A percentile compares a stretch with the other conserved stretches of the same genome.
Evolutionary conservation across 2,113 vertebrate species (phyloP).

Genomic region (Rutilus rutilus): DNA sequence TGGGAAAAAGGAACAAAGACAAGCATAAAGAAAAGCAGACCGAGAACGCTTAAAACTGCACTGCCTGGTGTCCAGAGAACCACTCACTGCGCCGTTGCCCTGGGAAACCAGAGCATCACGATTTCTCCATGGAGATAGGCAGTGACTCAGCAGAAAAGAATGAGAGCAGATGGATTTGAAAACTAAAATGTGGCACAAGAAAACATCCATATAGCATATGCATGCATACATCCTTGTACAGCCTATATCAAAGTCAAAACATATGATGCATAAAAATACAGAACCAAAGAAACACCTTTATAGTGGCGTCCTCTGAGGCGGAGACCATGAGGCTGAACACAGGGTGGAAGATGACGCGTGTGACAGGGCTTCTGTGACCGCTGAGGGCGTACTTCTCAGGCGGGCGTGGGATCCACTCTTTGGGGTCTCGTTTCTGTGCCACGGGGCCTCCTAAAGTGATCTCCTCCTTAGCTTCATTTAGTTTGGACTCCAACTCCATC

Average conservation of each 20-base stretch:
- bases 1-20: background rate
- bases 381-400: slow-evolving; percentile 97
- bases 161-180: slow-evolving; percentile 18
- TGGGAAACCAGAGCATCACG: slow-evolving; percentile 66
- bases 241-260: background rate
- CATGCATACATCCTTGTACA: slow-evolving; percentile 25
- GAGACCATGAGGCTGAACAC: slow-evolving; percentile 99
- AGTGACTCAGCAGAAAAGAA: slow-evolving; percentile 73
- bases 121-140: slow-evolving; percentile 63
- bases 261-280: background rate
- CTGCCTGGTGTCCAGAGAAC: slow-evolving; percentile 27
- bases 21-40: background rate
- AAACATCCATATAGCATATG: background rate
- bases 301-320: slow-evolving; percentile 98
- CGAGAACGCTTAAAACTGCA: slow-evolving; percentile 26
- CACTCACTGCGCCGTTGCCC: slow-evolving; percentile 59
- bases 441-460: slow-evolving; percentile 95
- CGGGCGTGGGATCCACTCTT: slow-evolving; percentile 99
- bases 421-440: slow-evolving; percentile 96
- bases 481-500: slow-evolving; percentile 98
- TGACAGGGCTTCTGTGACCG: slow-evolving; percentile 96
- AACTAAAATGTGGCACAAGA: background rate
- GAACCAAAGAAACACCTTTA: slow-evolving; percentile 83
- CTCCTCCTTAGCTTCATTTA: slow-evolving; percentile 99
- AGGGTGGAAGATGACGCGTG: slow-evolving; percentile 97